phyloP scores from a whole-genome alignment of 2,888 invertebrate genomes.

The Nesidiocoris tenuis region DNA sequence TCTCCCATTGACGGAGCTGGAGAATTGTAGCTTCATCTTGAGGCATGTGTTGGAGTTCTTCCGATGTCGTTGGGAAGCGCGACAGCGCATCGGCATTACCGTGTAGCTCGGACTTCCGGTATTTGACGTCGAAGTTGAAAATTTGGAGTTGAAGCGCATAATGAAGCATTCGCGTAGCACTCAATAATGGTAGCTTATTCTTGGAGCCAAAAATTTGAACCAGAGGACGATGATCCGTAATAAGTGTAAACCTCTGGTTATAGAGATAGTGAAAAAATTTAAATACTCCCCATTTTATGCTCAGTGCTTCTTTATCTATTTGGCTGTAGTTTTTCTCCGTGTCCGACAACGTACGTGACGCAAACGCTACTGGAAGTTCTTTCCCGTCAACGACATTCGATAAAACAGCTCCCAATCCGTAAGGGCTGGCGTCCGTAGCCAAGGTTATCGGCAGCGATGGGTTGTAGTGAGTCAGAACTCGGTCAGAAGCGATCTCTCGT shows the following conservation, averaged over 20 bases:
- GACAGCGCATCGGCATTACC: constrained; percentile 20
- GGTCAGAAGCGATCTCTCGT: constrained; percentile 3
- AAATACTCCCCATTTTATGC: constrained; percentile 53
- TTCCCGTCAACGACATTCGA: not conserved
- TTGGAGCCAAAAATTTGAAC: constrained; percentile 19
- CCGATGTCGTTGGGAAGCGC: constrained; percentile 5
- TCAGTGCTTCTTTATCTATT: constrained; percentile 44
- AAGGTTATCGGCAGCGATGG: not conserved
- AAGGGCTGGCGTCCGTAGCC: constrained; percentile 8
- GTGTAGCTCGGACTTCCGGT: not conserved
- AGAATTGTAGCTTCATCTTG: not conserved
- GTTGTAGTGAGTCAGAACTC: not conserved
- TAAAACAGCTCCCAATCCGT: constrained; percentile 12
- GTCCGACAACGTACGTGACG: not conserved
- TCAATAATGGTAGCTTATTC: not conserved
- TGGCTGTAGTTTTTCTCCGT: constrained; percentile 31
- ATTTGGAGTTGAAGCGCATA: constrained; percentile 27
- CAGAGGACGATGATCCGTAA: constrained; percentile 54
- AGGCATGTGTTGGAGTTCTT: not conserved
- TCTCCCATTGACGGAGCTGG: not conserved
- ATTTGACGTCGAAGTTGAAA: constrained; percentile 26
- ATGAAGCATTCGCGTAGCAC: constrained; percentile 11
- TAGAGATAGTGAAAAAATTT: constrained; percentile 54
- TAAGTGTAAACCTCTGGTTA: constrained; percentile 53
- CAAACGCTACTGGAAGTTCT: constrained; percentile 6